Percentiles rank a stretch among this genome's conserved stretches.
These are phyloP conservation scores for Meriones unguiculatus DNA, from an alignment of 2,113 vertebrate genomes.

Conservation along the genomic window DNA sequence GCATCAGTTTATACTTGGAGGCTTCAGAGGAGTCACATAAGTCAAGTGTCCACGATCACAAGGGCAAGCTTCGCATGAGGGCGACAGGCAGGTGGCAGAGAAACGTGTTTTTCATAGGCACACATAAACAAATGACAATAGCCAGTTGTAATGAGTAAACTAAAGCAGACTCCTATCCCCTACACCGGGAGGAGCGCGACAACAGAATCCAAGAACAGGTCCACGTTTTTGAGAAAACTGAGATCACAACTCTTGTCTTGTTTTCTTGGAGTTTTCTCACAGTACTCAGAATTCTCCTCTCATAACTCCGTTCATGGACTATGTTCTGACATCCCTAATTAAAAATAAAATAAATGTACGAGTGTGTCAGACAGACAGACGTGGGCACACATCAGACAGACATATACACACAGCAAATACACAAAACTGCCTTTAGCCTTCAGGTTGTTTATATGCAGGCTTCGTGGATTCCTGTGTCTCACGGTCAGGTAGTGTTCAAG, in stretches of 20 bases:
- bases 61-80: background rate
- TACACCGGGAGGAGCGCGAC: background rate
- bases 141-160: background rate
- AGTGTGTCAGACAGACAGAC: background rate
- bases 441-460: background rate
- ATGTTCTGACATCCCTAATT: background rate
- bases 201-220: background rate
- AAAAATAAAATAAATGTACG: background rate
- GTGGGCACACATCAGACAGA: background rate
- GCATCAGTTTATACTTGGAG: background rate
- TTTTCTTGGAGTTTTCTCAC: background rate
- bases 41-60: background rate
- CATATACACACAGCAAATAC: background rate
- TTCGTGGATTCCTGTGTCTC: background rate
- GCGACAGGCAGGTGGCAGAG: no score
- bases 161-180: background rate
- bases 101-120: background rate
- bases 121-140: background rate
- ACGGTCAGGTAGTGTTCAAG: background rate
- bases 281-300: background rate
- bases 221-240: background rate
- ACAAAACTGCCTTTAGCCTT: slow-evolving; percentile 13
- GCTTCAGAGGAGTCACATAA: background rate
- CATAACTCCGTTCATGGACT: background rate
- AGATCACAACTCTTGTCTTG: background rate